Conservation (phyloP, 2,888 invertebrate species). For the Chirona hameri region DNA sequence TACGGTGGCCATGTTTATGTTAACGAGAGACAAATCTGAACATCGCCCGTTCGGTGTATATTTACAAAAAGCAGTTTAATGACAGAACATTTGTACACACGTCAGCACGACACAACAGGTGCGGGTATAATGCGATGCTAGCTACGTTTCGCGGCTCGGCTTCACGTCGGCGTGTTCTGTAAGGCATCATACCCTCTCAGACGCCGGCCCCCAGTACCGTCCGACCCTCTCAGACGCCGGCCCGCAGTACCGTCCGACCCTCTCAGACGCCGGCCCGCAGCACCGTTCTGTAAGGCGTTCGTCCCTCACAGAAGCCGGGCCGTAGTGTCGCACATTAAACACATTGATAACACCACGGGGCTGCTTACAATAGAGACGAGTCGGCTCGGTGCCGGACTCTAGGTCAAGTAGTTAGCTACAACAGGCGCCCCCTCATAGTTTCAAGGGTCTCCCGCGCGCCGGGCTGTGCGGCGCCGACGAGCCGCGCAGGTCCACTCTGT, state of each 20-base stretch:
- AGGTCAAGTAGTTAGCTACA: too few species aligned
- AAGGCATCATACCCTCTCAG: neutral
- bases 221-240: neutral
- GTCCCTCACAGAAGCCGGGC: too few species aligned
- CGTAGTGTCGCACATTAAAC: too few species aligned
- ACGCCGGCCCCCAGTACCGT: neutral
- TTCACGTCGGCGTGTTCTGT: neutral
- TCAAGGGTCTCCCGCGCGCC: too few species aligned
- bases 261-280: neutral
- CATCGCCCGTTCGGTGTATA: too few species aligned
- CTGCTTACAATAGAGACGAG: too few species aligned
- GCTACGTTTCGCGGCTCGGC: neutral
- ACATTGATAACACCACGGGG: too few species aligned
- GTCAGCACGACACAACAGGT: neutral
- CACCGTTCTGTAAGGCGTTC: neutral
- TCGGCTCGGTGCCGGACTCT: neutral
- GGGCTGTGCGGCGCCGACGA: too few species aligned
- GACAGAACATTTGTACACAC: slow-evolving; percentile 1
- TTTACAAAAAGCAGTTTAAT: neutral
- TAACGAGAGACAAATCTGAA: too few species aligned
- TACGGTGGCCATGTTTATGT: too few species aligned
- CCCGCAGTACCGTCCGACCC: neutral
- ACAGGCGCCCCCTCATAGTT: too few species aligned
- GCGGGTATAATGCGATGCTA: neutral
- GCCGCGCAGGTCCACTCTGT: too few species aligned